Evolutionary conservation across 2,113 vertebrate species (phyloP).

Genomic region (Odobenus rosmarus): DNA sequence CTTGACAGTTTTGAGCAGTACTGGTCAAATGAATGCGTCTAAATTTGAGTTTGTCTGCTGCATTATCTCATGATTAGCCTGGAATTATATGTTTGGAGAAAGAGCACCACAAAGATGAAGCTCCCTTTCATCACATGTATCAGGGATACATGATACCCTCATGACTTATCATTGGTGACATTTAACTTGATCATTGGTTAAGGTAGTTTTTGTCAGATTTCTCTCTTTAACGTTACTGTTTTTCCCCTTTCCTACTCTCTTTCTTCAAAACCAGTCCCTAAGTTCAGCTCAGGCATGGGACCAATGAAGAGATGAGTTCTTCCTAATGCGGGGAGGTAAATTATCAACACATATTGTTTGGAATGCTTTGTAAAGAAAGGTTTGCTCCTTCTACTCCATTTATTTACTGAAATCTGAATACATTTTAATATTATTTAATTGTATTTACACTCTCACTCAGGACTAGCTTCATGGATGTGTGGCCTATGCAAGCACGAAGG

Average conservation of each 20-base stretch:
- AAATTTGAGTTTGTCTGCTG: background rate
- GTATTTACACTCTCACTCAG: background rate
- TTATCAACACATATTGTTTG: background rate
- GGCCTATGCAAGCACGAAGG: background rate
- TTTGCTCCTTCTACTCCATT: background rate
- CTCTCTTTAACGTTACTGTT: background rate
- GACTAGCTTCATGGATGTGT: background rate
- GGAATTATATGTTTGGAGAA: background rate
- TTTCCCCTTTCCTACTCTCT: background rate
- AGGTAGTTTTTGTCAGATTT: background rate
- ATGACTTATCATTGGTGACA: background rate
- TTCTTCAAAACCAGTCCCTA: background rate
- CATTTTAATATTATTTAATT: background rate
- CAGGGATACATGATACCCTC: background rate
- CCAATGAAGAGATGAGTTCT: background rate
- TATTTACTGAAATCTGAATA: background rate
- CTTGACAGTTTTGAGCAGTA: background rate
- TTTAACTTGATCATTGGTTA: background rate
- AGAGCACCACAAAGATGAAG: background rate
- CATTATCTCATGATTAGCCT: background rate
- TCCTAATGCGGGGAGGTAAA: background rate
- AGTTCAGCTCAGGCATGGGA: background rate
- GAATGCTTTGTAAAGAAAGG: background rate
- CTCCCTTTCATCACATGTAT: background rate
- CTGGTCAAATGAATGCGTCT: background rate